Evolutionary conservation across 1,140 invertebrate species (phyloP).

Genomic region (Dendroctonus valens): DNA sequence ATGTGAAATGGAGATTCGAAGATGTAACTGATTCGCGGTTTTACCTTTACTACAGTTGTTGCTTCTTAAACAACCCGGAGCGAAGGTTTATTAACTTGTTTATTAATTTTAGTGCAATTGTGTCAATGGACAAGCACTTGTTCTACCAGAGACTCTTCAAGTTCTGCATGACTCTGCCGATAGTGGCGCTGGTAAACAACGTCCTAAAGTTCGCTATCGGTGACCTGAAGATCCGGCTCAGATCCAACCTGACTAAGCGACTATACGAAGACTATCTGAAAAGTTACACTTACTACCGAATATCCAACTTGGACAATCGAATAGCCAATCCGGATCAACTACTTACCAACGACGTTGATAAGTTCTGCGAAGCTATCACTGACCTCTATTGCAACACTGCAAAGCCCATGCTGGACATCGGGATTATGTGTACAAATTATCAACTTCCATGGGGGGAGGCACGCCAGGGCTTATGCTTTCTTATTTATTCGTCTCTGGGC

Average conservation of each 20-base stretch:
- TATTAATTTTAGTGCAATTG: constrained; percentile 76
- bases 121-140: constrained; percentile 75
- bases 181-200: constrained; percentile 89
- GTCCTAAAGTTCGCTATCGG: constrained; percentile 91
- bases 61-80: no score
- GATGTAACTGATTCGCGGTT: no score
- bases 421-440: constrained; percentile 91
- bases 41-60: not conserved
- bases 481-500: constrained; percentile 83
- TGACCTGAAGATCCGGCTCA: constrained; percentile 86
- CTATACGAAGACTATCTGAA: constrained; percentile 90
- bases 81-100: not conserved
- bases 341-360: constrained; percentile 94
- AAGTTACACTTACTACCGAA: constrained; percentile 97
- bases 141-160: constrained; percentile 76
- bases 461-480: constrained; percentile 83
- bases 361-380: constrained; percentile 93
- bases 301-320: constrained; percentile 91
- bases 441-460: constrained; percentile 76
- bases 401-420: constrained; percentile 93
- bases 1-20: no score
- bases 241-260: constrained; percentile 84
- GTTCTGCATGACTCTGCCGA: constrained; percentile 78
- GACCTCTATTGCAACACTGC: constrained; percentile 97
- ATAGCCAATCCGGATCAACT: constrained; percentile 97